Evolutionary conservation across 2,888 invertebrate genomes (phyloP).

Genomic region (Drosophila eohydei): DNA sequence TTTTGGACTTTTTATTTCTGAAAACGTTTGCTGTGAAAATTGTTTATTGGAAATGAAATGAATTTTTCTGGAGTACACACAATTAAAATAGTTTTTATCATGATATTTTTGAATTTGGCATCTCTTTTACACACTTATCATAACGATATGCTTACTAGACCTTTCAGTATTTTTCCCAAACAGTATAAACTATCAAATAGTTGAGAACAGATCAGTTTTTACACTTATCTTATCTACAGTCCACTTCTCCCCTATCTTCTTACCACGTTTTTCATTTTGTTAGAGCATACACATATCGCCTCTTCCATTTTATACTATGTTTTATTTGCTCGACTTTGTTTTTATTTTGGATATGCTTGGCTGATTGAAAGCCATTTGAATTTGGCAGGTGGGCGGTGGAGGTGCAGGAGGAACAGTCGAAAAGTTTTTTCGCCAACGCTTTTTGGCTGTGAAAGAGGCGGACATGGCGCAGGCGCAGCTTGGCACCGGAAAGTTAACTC

Average conservation of each 20-base stretch:
- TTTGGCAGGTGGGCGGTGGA: constrained; percentile 11
- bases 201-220: constrained; percentile 12
- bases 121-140: neutral
- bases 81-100: neutral
- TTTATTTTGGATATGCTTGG: constrained; percentile 58
- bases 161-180: neutral
- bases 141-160: neutral
- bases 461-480: constrained; percentile 45
- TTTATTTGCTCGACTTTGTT: constrained; percentile 39
- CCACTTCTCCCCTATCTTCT: constrained; percentile 1
- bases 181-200: neutral
- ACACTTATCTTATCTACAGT: constrained; percentile 41
- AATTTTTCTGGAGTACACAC: neutral
- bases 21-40: too few relatives aligned
- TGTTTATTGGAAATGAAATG: too few relatives aligned
- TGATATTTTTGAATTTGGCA: neutral
- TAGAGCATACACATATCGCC: constrained; percentile 42
- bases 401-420: constrained; percentile 18
- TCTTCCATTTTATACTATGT: constrained; percentile 6
- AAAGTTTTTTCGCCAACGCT: constrained; percentile 43
- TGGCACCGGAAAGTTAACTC: constrained; percentile 32
- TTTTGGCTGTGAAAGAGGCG: constrained; percentile 22
- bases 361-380: constrained; percentile 57
- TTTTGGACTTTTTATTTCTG: too few relatives aligned
- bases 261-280: neutral